These are phyloP conservation scores for Melozone crissalis DNA, from an alignment of 2,113 vertebrate species.

Conservation along the genomic window DNA sequence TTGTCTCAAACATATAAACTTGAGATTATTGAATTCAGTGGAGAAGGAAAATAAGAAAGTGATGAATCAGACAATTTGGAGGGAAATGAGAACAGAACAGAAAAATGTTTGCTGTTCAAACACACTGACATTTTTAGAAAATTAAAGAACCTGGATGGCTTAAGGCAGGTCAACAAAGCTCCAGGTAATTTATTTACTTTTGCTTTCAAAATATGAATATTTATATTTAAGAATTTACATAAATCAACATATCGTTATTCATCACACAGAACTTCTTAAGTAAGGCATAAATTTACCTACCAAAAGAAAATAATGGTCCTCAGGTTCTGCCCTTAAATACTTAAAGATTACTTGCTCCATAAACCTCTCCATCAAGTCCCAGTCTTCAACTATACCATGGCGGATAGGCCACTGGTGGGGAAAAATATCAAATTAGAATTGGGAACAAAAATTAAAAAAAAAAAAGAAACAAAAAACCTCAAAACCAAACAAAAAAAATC, in stretches of 20 bases:
- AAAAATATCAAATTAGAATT: neutral
- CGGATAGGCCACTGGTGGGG: conserved; percentile 92
- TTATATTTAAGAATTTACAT: neutral
- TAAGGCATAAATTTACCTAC: conserved; percentile 72
- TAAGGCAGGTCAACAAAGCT: neutral
- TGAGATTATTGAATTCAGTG: neutral
- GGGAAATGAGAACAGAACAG: neutral
- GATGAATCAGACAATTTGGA: neutral
- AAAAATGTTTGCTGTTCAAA: neutral
- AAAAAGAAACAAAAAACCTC: conserved; percentile 57
- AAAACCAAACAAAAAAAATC: neutral
- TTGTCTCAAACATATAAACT: neutral
- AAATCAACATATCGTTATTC: neutral
- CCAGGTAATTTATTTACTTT: neutral
- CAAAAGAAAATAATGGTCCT: conserved; percentile 98
- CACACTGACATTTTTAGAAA: neutral
- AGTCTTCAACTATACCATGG: conserved; percentile 98
- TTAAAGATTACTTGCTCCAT: conserved; percentile 99
- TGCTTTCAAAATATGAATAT: neutral
- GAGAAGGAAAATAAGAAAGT: neutral
- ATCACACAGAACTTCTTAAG: neutral
- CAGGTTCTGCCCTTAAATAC: conserved; percentile 95
- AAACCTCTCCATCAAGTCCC: conserved; percentile 99
- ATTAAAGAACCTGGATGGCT: neutral
- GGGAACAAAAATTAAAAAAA: neutral